Evolutionary conservation across 2,888 invertebrate genomes (phyloP).

Genomic region (Drosophila quinaria): DNA sequence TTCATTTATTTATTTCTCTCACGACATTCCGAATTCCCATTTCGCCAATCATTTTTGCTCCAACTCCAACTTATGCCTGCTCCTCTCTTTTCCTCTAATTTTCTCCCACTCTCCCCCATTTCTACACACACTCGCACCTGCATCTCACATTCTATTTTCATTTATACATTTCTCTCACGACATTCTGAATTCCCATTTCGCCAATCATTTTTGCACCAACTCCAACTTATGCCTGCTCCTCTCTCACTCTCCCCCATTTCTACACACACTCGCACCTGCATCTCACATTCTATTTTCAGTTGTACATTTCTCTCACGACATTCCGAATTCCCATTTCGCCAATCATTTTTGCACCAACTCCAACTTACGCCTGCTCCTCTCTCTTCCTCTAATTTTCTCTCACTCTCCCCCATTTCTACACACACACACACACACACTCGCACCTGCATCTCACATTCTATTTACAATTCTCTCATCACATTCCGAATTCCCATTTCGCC

Average conservation of each 20-base stretch:
- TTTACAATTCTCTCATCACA: not conserved
- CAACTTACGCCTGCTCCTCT: not conserved
- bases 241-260: not conserved
- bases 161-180: not conserved
- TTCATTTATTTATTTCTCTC: not conserved
- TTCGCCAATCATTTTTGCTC: no score
- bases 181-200: not conserved
- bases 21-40: not conserved
- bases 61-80: no score
- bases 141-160: not conserved
- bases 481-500: not conserved
- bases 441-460: constrained; percentile 1
- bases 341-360: no score
- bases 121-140: not conserved
- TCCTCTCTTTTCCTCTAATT: not conserved
- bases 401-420: not conserved
- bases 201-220: constrained; percentile 6
- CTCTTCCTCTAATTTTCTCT: not conserved
- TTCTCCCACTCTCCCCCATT: not conserved
- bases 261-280: not conserved
- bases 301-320: not conserved
- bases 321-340: not conserved
- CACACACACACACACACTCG: not conserved
- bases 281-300: not conserved
- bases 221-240: no score